phyloP scores from a whole-genome alignment of 2,113 vertebrate genomes.

The Tonatia bakeri region DNA sequence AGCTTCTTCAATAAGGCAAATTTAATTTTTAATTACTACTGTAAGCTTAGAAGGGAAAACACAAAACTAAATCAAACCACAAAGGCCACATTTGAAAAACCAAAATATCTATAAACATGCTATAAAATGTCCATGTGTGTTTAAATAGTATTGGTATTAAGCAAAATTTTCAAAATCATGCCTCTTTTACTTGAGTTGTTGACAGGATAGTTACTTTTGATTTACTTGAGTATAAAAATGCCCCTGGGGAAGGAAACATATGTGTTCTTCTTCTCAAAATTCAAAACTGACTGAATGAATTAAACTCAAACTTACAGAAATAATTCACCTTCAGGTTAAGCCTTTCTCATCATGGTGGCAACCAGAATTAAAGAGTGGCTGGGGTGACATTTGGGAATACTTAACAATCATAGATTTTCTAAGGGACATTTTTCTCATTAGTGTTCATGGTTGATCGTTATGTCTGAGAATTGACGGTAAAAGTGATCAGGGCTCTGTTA shows the following conservation, averaged over 20 bases:
- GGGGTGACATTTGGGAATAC: not conserved
- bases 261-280: slow-evolving; percentile 56
- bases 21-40: slow-evolving; percentile 23
- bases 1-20: not conserved
- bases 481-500: not conserved
- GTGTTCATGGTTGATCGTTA: not conserved
- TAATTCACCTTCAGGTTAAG: slow-evolving; percentile 40
- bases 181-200: not conserved
- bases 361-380: not conserved
- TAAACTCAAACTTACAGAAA: slow-evolving; percentile 47
- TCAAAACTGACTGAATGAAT: slow-evolving; percentile 48
- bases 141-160: not conserved
- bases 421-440: not conserved
- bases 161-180: not conserved
- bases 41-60: not conserved
- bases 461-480: not conserved
- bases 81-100: not conserved
- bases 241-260: slow-evolving; percentile 18
- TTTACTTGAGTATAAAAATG: slow-evolving; percentile 39
- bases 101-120: not conserved
- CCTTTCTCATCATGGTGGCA: not conserved
- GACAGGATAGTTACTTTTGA: slow-evolving; percentile 28
- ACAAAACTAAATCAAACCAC: not conserved
- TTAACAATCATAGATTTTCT: not conserved
- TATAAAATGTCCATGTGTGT: not conserved